Percentiles rank a stretch among this genome's conserved stretches.
These are phyloP conservation scores for Patella pellucida DNA, from an alignment of 2,888 invertebrate species.

Conservation along the genomic window DNA sequence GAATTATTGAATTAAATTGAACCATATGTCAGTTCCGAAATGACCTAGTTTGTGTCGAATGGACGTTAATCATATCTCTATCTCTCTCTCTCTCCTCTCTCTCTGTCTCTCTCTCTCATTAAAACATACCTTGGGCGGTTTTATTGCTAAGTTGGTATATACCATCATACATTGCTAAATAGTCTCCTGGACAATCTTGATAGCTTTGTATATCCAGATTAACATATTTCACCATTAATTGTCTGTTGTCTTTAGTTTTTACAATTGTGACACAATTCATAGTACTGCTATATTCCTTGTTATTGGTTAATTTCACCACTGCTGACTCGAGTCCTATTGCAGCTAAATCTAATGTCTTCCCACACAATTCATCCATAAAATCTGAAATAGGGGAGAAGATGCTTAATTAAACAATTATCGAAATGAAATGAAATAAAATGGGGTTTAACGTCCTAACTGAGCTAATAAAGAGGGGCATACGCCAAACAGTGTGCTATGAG, in stretches of 20 bases:
- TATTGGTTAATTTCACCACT: neutral
- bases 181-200: neutral
- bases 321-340: neutral
- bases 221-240: neutral
- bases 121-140: neutral
- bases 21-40: too few species aligned
- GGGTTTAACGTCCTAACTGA: too few species aligned
- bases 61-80: too few species aligned
- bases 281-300: neutral
- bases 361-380: constrained; percentile 1
- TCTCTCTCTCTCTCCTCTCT: too few species aligned
- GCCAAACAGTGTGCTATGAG: too few species aligned
- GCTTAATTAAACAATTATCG: too few species aligned
- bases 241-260: neutral
- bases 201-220: neutral
- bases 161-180: neutral
- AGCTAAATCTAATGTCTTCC: neutral
- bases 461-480: too few species aligned
- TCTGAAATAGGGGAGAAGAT: neutral
- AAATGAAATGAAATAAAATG: too few species aligned
- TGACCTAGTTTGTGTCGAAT: too few species aligned
- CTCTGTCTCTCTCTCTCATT: too few species aligned
- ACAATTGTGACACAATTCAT: neutral
- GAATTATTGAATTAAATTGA: too few species aligned
- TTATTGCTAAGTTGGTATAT: neutral